phyloP scores from a whole-genome alignment of 2,797 vertebrate species.

The Neosalanx taihuensis region DNA sequence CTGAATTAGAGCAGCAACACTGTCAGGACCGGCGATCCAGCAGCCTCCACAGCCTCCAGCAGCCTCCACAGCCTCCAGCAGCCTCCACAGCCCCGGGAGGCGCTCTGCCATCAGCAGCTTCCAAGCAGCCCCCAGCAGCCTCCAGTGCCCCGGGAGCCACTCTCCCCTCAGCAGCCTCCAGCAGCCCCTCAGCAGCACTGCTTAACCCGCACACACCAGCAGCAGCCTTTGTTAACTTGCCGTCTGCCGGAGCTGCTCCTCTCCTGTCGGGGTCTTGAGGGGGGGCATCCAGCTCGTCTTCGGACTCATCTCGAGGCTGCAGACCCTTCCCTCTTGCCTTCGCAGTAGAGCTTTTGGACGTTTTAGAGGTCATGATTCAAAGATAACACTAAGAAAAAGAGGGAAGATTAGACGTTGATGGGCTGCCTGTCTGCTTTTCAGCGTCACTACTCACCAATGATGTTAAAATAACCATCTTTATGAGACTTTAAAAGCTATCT shows the following conservation, averaged over 20 bases:
- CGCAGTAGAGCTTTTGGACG: constrained; percentile 79
- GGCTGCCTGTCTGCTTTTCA: constrained; percentile 59
- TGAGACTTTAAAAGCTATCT: constrained; percentile 18
- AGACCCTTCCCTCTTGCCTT: constrained; percentile 72
- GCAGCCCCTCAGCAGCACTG: too few species aligned
- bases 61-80: too few species aligned
- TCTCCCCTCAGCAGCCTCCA: too few species aligned
- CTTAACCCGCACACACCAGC: constrained; percentile 69
- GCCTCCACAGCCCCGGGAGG: too few species aligned
- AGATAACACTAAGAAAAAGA: constrained; percentile 50
- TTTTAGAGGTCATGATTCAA: constrained; percentile 83
- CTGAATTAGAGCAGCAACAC: constrained; percentile 41
- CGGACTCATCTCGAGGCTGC: constrained; percentile 73
- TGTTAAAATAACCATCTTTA: constrained; percentile 34
- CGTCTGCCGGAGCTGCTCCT: constrained; percentile 69
- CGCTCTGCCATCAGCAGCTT: too few species aligned
- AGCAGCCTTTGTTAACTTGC: constrained; percentile 77
- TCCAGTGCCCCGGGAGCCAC: too few species aligned
- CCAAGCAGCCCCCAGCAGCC: too few species aligned
- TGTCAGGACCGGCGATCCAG: too few species aligned
- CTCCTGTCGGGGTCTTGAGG: constrained; percentile 68
- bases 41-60: too few species aligned
- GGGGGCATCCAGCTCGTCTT: constrained; percentile 73
- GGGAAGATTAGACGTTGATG: constrained; percentile 52
- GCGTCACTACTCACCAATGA: constrained; percentile 48